phyloP scores from a whole-genome alignment of 2,113 vertebrate species.

The Morone saxatilis region DNA sequence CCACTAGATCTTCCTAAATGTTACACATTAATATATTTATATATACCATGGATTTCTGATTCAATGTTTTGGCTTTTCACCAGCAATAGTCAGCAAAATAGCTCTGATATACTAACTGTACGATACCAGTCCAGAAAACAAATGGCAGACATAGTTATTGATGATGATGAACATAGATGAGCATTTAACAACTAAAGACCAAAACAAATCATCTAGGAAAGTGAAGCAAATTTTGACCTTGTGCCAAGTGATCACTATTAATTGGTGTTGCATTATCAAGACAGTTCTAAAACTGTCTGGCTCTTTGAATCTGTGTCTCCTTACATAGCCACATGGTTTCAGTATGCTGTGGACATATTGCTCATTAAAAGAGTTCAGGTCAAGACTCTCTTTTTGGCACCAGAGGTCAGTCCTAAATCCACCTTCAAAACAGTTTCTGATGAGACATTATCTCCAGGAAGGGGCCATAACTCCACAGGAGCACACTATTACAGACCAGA shows the following conservation, averaged over 20 bases:
- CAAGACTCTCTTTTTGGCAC: conserved; percentile 7
- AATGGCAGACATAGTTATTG: neutral
- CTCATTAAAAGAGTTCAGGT: conserved; percentile 9
- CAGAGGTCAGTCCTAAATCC: conserved; percentile 24
- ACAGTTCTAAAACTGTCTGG: neutral
- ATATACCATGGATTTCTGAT: too few species aligned
- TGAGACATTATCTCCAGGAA: conserved; percentile 32
- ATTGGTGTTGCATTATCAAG: neutral
- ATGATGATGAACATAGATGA: neutral
- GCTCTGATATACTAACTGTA: neutral
- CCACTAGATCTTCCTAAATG: too few species aligned
- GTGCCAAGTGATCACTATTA: conserved; percentile 6
- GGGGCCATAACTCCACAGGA: conserved; percentile 17
- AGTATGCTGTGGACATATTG: neutral
- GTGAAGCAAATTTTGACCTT: neutral
- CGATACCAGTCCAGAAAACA: neutral
- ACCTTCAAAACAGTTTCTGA: conserved; percentile 18
- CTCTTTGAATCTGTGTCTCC: neutral
- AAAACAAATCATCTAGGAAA: neutral
- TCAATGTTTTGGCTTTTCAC: neutral
- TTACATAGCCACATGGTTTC: neutral
- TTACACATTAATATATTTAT: too few species aligned
- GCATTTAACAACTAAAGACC: neutral
- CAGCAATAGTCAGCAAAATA: neutral
- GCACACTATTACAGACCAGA: conserved; percentile 25